phyloP scores from a whole-genome alignment of 2,797 vertebrate species.

The Somateria mollissima region DNA sequence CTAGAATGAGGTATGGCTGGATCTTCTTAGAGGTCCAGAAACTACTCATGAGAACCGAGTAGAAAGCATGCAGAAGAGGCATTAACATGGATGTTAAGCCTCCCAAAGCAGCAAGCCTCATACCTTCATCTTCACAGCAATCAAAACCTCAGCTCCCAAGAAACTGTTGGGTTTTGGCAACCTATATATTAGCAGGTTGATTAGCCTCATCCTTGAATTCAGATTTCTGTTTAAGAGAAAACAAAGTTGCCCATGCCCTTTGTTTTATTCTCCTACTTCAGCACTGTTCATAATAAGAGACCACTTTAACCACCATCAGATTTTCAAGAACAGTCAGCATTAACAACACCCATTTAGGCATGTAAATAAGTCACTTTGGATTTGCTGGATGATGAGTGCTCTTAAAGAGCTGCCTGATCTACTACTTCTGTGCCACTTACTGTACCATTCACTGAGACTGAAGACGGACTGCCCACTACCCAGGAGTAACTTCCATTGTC shows the following conservation, averaged over 20 bases:
- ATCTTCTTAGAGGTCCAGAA: neutral
- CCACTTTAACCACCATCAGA: neutral
- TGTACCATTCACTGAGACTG: neutral
- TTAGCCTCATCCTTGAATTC: neutral
- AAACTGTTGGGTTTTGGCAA: neutral
- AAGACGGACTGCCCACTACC: neutral
- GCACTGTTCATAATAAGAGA: neutral
- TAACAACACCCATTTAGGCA: neutral
- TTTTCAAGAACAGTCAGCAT: conserved; percentile 25
- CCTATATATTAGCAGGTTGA: neutral
- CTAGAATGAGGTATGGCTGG: neutral
- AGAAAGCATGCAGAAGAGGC: neutral
- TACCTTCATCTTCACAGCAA: conserved; percentile 5
- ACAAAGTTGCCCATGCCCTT: neutral
- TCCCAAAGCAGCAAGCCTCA: neutral
- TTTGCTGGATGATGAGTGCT: neutral
- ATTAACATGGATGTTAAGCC: neutral
- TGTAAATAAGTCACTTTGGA: neutral
- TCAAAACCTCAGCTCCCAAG: neutral
- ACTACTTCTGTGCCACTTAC: neutral
- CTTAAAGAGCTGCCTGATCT: neutral
- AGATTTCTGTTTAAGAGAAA: conserved; percentile 21
- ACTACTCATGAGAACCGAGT: neutral
- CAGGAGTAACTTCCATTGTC: neutral
- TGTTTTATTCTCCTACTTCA: neutral